phyloP scores from a whole-genome alignment of 1,140 invertebrate species.

The Nylanderia fulva region DNA sequence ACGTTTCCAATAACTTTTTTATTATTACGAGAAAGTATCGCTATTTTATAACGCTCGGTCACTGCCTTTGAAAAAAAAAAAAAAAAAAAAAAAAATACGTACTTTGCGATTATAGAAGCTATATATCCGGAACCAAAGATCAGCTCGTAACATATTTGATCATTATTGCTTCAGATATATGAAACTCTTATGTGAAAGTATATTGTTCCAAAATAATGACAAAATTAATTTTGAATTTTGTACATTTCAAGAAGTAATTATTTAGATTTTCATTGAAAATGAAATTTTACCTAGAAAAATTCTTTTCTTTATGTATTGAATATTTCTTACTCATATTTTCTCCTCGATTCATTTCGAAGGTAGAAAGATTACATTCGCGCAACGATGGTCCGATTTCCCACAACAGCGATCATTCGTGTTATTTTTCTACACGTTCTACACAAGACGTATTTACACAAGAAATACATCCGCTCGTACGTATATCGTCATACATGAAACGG shows the following conservation, averaged over 20 bases:
- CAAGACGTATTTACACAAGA: background rate
- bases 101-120: background rate
- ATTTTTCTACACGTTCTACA: constrained; percentile 7
- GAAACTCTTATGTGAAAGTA: background rate
- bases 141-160: background rate
- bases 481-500: background rate
- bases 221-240: constrained; percentile 1
- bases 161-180: background rate
- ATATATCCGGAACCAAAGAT: background rate
- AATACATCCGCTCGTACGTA: constrained; percentile 3
- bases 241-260: background rate
- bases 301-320: background rate
- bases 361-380: background rate
- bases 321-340: background rate
- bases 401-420: background rate
- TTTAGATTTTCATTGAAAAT: background rate
- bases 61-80: background rate
- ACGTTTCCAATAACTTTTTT: background rate
- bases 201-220: background rate
- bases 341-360: background rate
- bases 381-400: background rate
- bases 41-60: background rate
- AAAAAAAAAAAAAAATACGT: too few species aligned
- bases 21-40: background rate
- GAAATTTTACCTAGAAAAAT: background rate